A percentile compares a stretch with the other conserved stretches of the same genome.
phyloP scores from a whole-genome alignment of 2,113 vertebrate genomes.

The Hyaena hyaena region DNA sequence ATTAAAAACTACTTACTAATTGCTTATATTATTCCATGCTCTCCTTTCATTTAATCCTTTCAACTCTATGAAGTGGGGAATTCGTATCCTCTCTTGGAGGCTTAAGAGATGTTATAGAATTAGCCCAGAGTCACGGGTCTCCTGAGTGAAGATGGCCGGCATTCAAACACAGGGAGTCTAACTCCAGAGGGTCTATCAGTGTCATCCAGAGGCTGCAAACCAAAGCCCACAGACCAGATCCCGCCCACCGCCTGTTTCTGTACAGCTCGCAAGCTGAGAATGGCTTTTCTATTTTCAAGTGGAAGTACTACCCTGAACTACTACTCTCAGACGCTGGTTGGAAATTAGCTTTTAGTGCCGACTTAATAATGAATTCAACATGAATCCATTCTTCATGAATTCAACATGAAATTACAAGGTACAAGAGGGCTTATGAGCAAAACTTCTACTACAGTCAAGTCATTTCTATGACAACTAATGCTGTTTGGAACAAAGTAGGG shows the following conservation, averaged over 20 bases:
- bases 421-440: background rate
- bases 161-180: too few relatives aligned
- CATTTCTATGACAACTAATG: background rate
- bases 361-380: background rate
- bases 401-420: background rate
- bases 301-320: background rate
- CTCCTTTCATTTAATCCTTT: background rate
- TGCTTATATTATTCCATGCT: background rate
- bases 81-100: background rate
- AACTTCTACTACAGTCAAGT: background rate
- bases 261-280: background rate
- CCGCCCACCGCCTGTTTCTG: background rate
- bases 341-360: background rate
- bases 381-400: background rate
- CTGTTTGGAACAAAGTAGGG: background rate
- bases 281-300: background rate
- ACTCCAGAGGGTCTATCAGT: too few relatives aligned
- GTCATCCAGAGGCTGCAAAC: background rate
- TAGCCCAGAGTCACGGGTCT: fast-evolving
- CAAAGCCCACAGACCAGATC: background rate
- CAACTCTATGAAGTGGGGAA: background rate
- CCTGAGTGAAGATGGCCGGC: background rate
- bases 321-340: background rate
- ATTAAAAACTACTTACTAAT: background rate
- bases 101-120: background rate